These are phyloP conservation scores for Mercenaria mercenaria DNA, from an alignment of 1,140 invertebrate species.

Conservation along the genomic window DNA sequence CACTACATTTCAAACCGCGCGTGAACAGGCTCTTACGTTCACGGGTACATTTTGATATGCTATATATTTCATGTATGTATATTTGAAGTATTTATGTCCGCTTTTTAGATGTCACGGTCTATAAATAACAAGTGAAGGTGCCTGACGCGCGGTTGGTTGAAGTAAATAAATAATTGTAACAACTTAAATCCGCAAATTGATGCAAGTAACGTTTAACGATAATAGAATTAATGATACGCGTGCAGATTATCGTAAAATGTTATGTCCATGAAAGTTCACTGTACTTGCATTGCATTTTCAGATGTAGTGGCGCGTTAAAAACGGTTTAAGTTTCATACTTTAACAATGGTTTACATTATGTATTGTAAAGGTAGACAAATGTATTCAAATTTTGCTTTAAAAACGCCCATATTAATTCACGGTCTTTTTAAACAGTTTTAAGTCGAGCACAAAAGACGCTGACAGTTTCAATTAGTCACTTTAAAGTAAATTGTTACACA, in stretches of 20 bases:
- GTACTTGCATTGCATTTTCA: background rate
- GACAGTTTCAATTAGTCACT: too few relatives aligned
- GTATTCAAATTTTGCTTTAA: background rate
- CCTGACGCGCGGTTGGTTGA: too few relatives aligned
- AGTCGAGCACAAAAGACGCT: too few relatives aligned
- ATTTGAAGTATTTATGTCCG: too few relatives aligned
- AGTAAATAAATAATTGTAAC: too few relatives aligned
- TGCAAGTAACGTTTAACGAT: too few relatives aligned
- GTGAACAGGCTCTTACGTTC: background rate
- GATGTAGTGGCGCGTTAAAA: background rate
- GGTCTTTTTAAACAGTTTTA: background rate
- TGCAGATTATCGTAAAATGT: too few relatives aligned
- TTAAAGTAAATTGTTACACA: too few relatives aligned
- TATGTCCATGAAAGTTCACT: background rate
- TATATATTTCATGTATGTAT: too few relatives aligned
- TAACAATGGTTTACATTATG: background rate
- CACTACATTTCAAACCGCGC: background rate
- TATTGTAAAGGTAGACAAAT: constrained; percentile 12
- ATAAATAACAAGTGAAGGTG: background rate
- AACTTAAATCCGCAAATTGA: too few relatives aligned
- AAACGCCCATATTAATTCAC: background rate
- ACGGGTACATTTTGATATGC: too few relatives aligned
- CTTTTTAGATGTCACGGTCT: background rate
- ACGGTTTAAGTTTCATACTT: background rate
- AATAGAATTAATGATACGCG: too few relatives aligned